Evolutionary conservation across 1,140 invertebrate genomes (phyloP).

Genomic region (Nomia melanderi): DNA sequence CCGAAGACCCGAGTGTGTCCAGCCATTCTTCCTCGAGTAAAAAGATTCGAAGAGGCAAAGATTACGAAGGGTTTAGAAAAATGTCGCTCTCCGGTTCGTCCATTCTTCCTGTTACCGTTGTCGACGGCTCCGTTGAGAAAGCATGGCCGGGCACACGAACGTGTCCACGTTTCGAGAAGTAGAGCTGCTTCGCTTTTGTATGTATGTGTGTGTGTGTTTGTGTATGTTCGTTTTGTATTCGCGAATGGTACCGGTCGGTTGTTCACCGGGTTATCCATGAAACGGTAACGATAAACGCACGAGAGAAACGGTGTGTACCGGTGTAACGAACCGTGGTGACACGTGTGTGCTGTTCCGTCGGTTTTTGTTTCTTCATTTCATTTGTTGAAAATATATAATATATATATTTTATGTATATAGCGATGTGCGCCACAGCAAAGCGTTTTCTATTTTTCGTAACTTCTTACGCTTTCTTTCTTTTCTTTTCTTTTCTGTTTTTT

Average conservation of each 20-base stretch:
- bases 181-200: too few relatives aligned
- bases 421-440: conserved; percentile 21
- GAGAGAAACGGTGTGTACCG: too few relatives aligned
- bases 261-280: conserved; percentile 2
- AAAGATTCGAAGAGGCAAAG: neutral
- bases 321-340: too few relatives aligned
- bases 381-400: neutral
- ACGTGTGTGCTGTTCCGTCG: too few relatives aligned
- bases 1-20: conserved; percentile 12
- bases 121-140: too few relatives aligned
- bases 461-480: too few relatives aligned
- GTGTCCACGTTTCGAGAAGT: neutral
- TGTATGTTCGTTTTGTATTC: too few relatives aligned
- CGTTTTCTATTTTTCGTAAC: too few relatives aligned
- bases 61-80: conserved; percentile 29
- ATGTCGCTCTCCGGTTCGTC: neutral
- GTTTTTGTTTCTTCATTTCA: too few relatives aligned
- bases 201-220: too few relatives aligned
- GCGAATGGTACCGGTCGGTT: too few relatives aligned
- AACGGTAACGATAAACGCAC: neutral
- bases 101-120: neutral
- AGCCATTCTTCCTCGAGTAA: conserved; percentile 8
- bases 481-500: conserved; percentile 10
- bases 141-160: too few relatives aligned
- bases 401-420: neutral